Base-by-base conservation (phyloP, 2,888 invertebrate species). In the Callinectes sapidus region DNA sequence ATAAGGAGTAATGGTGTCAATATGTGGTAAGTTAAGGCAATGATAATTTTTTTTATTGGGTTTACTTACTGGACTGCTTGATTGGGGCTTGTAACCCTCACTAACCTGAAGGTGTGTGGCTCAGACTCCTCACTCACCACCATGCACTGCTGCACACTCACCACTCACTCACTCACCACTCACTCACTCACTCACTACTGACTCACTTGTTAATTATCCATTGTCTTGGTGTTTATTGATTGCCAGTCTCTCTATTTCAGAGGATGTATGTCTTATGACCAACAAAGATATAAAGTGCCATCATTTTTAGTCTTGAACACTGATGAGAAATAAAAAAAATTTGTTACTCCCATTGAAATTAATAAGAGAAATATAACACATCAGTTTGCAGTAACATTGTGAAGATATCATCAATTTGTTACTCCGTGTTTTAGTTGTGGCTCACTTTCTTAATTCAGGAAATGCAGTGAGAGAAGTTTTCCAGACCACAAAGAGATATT, bases 101-200 rank as follows among this genome's bases (percentile, higher is more conserved):
- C 71, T n/a, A 71, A 10, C 71, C 71, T 5, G 10, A n/a, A 10
- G 71, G 28, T 71, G 28, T 71, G 71, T 28, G 71, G 71, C n/a
- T 71, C n/a, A n/a, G 28, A 28, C 71, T 23, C 13, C 28, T n/a
- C 71, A 81, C 81, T 81, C 81, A 81, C 35, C 35, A 32, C 35
- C 35, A 35, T 16, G 32, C 35, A 35, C 35, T 35, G 81, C 35
- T 35, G 81, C 81, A 71, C 71, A 81, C 35, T 81, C n/a, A 81
- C 81, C 81, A 32, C 35, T 81, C 35, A 81, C 71, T 71, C 28
- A 71, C 71, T 71, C 71, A 71, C 71, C 71, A 71, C 71, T 71
- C 71, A 71, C 71, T 71, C 28, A 71, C 71, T 28, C 28, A 71
- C 71, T 71, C 71, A 71, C 71, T 28, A 71, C 71, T 71, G 28